Base-by-base conservation (phyloP, 2,797 vertebrate genomes). In the Falco naumanni region DNA sequence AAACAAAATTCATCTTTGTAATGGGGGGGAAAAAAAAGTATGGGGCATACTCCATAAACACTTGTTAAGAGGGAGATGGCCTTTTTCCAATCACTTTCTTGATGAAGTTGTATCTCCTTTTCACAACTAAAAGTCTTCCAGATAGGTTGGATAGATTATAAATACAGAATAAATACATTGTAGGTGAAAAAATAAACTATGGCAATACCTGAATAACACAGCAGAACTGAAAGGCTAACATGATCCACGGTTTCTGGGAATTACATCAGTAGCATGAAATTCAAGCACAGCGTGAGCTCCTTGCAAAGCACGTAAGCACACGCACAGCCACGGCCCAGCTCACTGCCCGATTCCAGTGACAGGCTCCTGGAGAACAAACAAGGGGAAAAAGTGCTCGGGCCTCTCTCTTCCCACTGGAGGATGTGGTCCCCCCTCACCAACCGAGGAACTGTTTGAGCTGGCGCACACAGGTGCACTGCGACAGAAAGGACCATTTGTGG, bases 291-390 rank as follows among this genome's bases (percentile, higher is more conserved):
- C 17, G 6, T 2, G 5, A 74, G 37, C n/a, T 61, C 17, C 70
- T 26, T 43, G 45, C 69, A 20, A 18, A 84, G 28, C 50, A 41
- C 0, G 0, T 8, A 14, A 47, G 48, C 53, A 33, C 9, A 33
- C 0, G 0, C 26, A 13, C 3, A 51, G 10, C 59, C 17, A 41
- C 41, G 13, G 41, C 41, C 41, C 41, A 41, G 41, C 41, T 41
- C 41, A 1, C 2, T 3, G 2, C 65, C 48, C 0, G 1, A 20
- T 18, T 41, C 20, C 0, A 0, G 7, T 6, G 1, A 31, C 37
- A 61, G 28, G 12, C 47, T 77, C 56, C 87, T 33, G n/a, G 41
- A 60, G 57, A 21, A 87, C 45, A 63, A 43, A 34, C 48, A n/a
- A 10, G 34, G 61, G 19, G 29, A 64, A 4, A 14, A n/a, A 56